phyloP scores from a whole-genome alignment of 1,140 invertebrate species.

The Hyphantria cunea region DNA sequence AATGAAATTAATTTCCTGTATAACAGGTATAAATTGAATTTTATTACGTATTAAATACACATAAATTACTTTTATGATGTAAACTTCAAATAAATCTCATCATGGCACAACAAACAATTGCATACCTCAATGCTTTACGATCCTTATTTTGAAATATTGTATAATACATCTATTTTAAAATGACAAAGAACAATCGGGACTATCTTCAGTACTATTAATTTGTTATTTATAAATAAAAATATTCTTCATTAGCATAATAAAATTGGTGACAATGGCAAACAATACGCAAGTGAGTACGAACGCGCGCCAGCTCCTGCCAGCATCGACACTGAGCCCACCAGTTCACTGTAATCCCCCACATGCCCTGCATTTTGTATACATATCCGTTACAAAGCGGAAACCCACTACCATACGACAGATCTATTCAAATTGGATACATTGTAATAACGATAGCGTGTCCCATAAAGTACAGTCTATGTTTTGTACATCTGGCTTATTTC shows the following conservation, averaged over 20 bases:
- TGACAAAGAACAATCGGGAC: too few relatives aligned
- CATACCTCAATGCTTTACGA: too few relatives aligned
- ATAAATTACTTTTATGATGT: too few relatives aligned
- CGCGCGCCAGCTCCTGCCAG: constrained; percentile 35
- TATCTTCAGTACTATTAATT: neutral
- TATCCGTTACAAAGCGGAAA: constrained; percentile 38
- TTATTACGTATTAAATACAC: too few relatives aligned
- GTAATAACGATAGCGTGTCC: constrained; percentile 67
- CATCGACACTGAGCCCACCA: constrained; percentile 35
- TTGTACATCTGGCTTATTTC: constrained; percentile 64
- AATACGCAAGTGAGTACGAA: constrained; percentile 44
- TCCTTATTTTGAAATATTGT: too few relatives aligned
- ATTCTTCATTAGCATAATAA: constrained; percentile 48
- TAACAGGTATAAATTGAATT: too few relatives aligned
- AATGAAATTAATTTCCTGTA: too few relatives aligned
- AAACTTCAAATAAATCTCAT: too few relatives aligned
- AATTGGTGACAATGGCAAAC: constrained; percentile 47
- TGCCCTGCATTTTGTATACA: constrained; percentile 29
- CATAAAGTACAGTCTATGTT: constrained; percentile 67
- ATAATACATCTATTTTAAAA: too few relatives aligned
- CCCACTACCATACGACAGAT: constrained; percentile 42
- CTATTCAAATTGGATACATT: constrained; percentile 48
- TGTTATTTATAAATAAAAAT: constrained; percentile 34
- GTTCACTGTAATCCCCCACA: constrained; percentile 40
- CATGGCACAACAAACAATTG: too few relatives aligned